A percentile compares a stretch with the other conserved stretches of the same genome.
These are phyloP conservation scores for Eulemur macaco DNA, from an alignment of 2,113 vertebrate species.

Conservation along the genomic window DNA sequence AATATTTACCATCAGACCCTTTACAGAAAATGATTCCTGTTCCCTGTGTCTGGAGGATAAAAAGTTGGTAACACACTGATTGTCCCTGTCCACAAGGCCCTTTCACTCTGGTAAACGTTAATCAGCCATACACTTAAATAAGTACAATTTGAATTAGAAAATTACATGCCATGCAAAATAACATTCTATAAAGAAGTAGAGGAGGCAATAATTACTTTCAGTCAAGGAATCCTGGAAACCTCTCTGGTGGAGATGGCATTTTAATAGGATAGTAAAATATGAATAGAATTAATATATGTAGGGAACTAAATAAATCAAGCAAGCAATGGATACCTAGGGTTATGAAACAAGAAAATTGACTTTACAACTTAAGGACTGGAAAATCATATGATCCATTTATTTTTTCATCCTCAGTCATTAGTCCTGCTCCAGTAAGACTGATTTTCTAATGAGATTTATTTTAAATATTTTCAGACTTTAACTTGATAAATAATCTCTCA, in stretches of 20 bases:
- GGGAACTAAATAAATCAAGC: constrained; percentile 12
- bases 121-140: neutral
- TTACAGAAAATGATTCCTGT: neutral
- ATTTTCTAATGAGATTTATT: constrained; percentile 32
- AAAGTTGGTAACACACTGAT: neutral
- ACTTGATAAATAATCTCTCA: neutral
- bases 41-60: neutral
- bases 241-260: neutral
- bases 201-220: neutral
- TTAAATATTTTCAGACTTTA: constrained; percentile 12
- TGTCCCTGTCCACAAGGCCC: neutral
- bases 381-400: neutral
- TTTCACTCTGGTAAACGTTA: neutral
- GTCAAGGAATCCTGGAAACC: neutral
- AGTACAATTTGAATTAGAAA: neutral
- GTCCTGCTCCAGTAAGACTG: neutral
- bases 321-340: neutral
- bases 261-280: constrained; percentile 33
- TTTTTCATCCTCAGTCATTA: neutral
- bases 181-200: neutral
- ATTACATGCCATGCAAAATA: neutral
- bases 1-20: neutral
- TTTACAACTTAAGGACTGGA: neutral
- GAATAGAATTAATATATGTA: neutral
- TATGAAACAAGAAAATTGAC: constrained; percentile 8